These are phyloP conservation scores for Sula dactylatra DNA, from an alignment of 2,113 vertebrate species.

Conservation along the genomic window DNA sequence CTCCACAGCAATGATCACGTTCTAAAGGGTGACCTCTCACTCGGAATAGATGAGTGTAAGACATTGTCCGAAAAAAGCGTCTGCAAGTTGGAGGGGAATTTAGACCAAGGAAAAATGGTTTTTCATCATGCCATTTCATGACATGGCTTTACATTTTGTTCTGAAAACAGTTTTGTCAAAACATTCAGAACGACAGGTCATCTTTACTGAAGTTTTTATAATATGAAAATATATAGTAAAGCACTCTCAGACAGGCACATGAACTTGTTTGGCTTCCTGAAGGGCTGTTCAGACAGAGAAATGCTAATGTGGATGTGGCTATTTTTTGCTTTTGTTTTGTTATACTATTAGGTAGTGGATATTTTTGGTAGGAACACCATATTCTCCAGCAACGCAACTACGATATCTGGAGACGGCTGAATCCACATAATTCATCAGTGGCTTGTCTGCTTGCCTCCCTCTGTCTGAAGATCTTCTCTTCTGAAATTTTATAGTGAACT, in stretches of 20 bases:
- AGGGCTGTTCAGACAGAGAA: neutral
- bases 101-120: neutral
- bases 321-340: neutral
- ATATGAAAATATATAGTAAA: neutral
- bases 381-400: neutral
- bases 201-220: neutral
- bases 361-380: neutral
- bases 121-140: neutral
- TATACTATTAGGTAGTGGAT: neutral
- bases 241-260: neutral
- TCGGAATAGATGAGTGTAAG: neutral
- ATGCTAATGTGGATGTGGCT: neutral
- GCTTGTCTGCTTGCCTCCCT: neutral
- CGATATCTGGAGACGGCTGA: neutral
- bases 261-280: neutral
- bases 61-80: neutral
- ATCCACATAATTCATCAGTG: neutral
- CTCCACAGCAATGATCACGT: neutral
- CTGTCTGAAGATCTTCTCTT: neutral
- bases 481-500: neutral
- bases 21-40: neutral
- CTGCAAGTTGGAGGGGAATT: neutral
- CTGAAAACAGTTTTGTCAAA: neutral
- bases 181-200: neutral
- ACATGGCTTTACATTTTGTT: neutral